These are phyloP conservation scores for Brevimyrus niger DNA, from an alignment of 2,113 vertebrate species.

Conservation along the genomic window DNA sequence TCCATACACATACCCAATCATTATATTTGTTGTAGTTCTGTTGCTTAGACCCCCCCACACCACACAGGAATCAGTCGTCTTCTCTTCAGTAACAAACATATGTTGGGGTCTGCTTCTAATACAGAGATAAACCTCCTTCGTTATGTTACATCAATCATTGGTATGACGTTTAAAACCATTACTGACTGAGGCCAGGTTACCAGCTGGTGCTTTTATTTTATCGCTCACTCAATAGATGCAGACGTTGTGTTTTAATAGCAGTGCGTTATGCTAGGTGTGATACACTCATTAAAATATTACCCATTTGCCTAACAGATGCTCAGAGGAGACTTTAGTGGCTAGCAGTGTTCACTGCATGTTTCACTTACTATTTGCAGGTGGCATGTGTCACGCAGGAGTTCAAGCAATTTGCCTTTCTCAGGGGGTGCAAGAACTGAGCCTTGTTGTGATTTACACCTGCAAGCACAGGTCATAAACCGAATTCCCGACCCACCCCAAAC, in stretches of 20 bases:
- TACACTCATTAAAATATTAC: neutral
- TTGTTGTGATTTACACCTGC: neutral
- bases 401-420: neutral
- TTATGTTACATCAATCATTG: neutral
- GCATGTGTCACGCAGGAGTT: neutral
- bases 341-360: neutral
- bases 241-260: neutral
- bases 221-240: neutral
- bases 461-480: neutral
- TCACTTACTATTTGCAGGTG: neutral
- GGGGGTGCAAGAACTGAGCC: neutral
- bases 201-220: neutral
- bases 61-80: neutral
- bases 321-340: neutral
- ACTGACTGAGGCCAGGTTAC: neutral
- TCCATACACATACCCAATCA: neutral
- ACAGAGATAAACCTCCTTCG: neutral
- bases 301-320: neutral
- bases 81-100: neutral
- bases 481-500: conserved; percentile 14
- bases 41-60: neutral
- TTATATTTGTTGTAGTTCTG: neutral
- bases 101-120: neutral
- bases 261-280: neutral
- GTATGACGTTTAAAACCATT: neutral